phyloP scores from a whole-genome alignment of 2,113 vertebrate genomes.

The Picathartes gymnocephalus region DNA sequence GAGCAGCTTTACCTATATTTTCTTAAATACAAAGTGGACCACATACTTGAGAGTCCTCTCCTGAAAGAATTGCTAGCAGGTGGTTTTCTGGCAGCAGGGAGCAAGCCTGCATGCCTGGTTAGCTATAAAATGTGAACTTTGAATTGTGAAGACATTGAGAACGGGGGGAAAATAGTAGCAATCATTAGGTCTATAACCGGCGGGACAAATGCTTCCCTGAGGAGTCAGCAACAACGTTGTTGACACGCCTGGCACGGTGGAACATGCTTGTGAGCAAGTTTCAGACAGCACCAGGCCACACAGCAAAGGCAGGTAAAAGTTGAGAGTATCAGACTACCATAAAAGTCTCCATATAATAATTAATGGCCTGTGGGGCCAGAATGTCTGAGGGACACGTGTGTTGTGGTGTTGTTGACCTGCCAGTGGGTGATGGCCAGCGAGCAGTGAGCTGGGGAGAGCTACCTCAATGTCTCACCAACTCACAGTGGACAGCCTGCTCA shows the following conservation, averaged over 20 bases:
- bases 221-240: background rate
- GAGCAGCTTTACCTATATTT: background rate
- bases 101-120: background rate
- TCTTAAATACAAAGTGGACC: background rate
- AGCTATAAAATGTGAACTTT: constrained; percentile 62
- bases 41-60: background rate
- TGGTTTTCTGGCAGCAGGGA: background rate
- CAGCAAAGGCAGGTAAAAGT: background rate
- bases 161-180: background rate
- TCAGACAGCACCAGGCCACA: background rate
- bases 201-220: background rate
- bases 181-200: constrained; percentile 45
- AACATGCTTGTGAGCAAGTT: background rate
- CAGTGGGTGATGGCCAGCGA: background rate
- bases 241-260: background rate
- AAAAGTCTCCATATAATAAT: background rate
- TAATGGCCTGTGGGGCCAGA: background rate
- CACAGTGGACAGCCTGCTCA: background rate
- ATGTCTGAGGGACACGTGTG: background rate
- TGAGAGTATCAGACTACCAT: background rate
- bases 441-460: background rate
- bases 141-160: constrained; percentile 20
- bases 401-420: background rate
- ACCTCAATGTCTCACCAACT: accelerated
- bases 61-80: background rate